phyloP scores from a whole-genome alignment of 2,113 vertebrate genomes.

The Chroicocephalus ridibundus region DNA sequence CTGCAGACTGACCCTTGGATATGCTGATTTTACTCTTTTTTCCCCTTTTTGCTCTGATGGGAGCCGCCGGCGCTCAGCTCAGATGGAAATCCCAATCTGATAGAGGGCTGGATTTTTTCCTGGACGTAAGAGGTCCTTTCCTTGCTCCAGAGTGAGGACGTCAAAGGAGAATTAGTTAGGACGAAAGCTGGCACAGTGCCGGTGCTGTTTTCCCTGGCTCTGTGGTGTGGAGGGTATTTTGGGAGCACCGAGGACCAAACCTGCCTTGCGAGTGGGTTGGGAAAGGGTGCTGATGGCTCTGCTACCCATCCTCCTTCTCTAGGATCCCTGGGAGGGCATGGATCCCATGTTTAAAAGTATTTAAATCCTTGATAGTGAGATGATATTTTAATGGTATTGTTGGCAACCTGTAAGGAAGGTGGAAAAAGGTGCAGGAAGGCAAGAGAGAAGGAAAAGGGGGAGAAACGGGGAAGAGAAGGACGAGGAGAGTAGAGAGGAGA shows the following conservation, averaged over 20 bases:
- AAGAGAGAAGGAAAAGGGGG: neutral
- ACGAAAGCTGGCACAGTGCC: neutral
- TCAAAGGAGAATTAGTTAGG: too few species aligned
- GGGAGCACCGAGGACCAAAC: neutral
- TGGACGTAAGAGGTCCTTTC: neutral
- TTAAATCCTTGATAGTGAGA: neutral
- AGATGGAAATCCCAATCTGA: neutral
- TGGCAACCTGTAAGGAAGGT: neutral
- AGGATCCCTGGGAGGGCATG: neutral
- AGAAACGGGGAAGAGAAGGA: neutral
- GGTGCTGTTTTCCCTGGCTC: neutral
- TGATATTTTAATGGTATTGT: neutral
- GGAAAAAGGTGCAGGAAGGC: neutral
- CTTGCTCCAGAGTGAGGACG: neutral
- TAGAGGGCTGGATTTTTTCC: neutral
- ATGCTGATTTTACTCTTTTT: neutral
- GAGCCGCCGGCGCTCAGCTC: rapidly evolving
- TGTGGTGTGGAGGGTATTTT: rapidly evolving
- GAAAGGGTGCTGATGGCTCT: rapidly evolving
- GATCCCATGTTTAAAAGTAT: neutral
- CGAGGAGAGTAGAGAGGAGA: neutral
- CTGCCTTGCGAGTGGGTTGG: neutral
- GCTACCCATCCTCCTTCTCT: neutral
- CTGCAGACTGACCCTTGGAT: neutral
- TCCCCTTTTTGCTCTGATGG: neutral